Conservation (phyloP, 2,113 vertebrate species). For the Uria lomvia region DNA sequence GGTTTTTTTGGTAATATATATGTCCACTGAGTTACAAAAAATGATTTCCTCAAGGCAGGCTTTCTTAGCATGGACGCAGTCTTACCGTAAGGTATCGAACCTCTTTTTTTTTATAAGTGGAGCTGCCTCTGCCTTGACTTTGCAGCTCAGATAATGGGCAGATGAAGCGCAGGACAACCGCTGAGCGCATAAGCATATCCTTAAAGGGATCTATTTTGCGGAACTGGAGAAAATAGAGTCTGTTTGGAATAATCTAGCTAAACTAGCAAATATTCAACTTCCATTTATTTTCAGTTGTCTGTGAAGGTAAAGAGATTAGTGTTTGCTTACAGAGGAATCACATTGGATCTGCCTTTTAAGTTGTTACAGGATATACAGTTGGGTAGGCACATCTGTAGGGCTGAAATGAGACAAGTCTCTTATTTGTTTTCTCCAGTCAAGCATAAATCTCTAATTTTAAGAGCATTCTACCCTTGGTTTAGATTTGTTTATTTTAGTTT, state of each 20-base stretch:
- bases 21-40: neutral
- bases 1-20: neutral
- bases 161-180: neutral
- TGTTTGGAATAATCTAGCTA: neutral
- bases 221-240: slow-evolving; percentile 14
- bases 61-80: neutral
- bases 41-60: neutral
- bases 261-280: neutral
- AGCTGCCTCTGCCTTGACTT: neutral
- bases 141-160: neutral
- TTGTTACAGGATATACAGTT: neutral
- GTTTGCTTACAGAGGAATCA: neutral
- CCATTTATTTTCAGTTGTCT: neutral
- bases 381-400: neutral
- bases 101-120: neutral
- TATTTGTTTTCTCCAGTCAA: slow-evolving; percentile 20
- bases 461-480: slow-evolving; percentile 41
- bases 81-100: neutral
- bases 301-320: slow-evolving; percentile 9
- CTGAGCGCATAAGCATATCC: neutral
- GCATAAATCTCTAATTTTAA: slow-evolving; percentile 49
- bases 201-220: slow-evolving; percentile 18
- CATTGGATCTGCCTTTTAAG: neutral
- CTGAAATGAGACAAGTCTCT: slow-evolving; percentile 3
- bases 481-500: slow-evolving; percentile 52